These are phyloP conservation scores for Hirundo rustica DNA, from an alignment of 2,797 vertebrate genomes.

Conservation along the genomic window DNA sequence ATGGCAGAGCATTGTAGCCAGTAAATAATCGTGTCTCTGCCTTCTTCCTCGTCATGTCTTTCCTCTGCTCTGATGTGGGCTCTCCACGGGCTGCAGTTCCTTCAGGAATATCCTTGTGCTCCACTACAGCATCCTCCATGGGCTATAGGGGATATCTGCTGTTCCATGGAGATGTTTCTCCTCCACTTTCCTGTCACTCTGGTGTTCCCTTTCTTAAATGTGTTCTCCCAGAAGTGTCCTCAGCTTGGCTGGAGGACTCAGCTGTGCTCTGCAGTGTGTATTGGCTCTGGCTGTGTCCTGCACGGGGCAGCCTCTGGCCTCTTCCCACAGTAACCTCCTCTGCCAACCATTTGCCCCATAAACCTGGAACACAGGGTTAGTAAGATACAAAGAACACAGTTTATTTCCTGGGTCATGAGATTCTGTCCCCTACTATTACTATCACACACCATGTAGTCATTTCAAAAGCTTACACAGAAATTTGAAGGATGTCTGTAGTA, in stretches of 20 bases:
- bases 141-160: background rate
- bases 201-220: background rate
- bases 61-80: background rate
- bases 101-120: background rate
- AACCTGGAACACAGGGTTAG: background rate
- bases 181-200: background rate
- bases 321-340: background rate
- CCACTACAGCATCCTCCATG: background rate
- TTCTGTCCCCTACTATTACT: background rate
- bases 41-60: background rate
- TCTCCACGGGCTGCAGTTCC: background rate
- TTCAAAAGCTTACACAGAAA: background rate
- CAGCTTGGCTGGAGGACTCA: background rate
- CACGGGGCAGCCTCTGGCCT: background rate
- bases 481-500: background rate
- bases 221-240: background rate
- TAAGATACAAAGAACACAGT: background rate
- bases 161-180: background rate
- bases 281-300: background rate
- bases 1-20: background rate
- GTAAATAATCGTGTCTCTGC: background rate
- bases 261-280: background rate
- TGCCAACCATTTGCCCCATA: background rate
- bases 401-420: background rate
- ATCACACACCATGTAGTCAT: background rate